phyloP scores from a whole-genome alignment of 2,888 invertebrate genomes.

The Nebria brevicollis region DNA sequence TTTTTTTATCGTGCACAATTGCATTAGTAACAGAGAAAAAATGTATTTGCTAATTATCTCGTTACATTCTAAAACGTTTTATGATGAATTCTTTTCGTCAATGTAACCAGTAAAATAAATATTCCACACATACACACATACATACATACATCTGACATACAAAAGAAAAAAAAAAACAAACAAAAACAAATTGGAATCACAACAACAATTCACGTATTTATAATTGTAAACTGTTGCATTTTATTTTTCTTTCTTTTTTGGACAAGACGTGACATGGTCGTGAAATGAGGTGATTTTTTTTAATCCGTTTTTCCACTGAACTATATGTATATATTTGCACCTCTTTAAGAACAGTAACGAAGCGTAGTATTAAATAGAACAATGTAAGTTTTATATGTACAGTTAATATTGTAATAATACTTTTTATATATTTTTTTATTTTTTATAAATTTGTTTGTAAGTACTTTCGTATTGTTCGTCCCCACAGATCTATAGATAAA shows the following conservation, averaged over 20 bases:
- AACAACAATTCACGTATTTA: not conserved
- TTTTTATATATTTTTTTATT: not conserved
- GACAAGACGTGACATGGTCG: not conserved
- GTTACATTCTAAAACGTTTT: not conserved
- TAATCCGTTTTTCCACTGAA: not conserved
- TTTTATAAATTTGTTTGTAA: not conserved
- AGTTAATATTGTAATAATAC: not conserved
- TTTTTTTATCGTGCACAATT: not conserved
- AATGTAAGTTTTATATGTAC: not conserved
- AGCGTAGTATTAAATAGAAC: not conserved
- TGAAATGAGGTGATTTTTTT: not conserved
- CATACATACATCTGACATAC: slow-evolving; percentile 7
- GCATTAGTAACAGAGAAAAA: not conserved
- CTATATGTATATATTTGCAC: not conserved
- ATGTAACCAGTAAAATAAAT: not conserved
- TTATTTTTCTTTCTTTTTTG: not conserved
- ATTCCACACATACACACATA: slow-evolving; percentile 7
- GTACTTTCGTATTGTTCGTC: not conserved
- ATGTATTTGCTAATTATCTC: not conserved
- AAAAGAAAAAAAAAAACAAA: not conserved
- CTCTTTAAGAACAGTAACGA: not conserved
- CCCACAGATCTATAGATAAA: not conserved
- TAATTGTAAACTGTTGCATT: not conserved
- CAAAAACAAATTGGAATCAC: not conserved
- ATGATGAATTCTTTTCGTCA: not conserved